These are phyloP conservation scores for Eidolon dupreanum DNA, from an alignment of 2,797 vertebrate genomes.

Conservation along the genomic window DNA sequence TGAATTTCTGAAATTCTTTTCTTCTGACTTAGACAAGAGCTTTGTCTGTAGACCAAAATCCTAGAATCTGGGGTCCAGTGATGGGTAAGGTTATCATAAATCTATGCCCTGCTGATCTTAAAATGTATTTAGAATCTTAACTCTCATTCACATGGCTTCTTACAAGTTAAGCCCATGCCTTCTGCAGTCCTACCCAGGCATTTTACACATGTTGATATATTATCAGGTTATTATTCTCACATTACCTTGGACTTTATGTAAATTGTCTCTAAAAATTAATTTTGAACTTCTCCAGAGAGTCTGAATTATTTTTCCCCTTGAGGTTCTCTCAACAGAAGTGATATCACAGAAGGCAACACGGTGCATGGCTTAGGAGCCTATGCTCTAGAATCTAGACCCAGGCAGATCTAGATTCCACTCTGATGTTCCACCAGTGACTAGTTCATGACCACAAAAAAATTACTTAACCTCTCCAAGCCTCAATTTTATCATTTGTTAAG, in stretches of 20 bases:
- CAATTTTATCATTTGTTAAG: background rate
- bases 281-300: background rate
- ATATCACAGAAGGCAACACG: background rate
- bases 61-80: background rate
- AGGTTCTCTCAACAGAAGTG: background rate
- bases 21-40: background rate
- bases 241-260: background rate
- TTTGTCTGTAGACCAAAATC: background rate
- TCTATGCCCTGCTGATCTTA: background rate
- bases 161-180: background rate
- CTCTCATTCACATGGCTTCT: background rate
- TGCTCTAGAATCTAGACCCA: background rate
- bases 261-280: background rate
- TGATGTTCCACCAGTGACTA: background rate
- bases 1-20: background rate
- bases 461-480: background rate
- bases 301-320: background rate
- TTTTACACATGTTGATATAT: background rate
- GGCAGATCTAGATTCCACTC: background rate
- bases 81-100: background rate
- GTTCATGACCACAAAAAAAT: background rate
- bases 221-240: background rate
- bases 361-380: no score
- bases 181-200: background rate
- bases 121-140: background rate